Base-by-base conservation (phyloP, 1,140 invertebrate genomes). In the Ctenoplectra terminalis region DNA sequence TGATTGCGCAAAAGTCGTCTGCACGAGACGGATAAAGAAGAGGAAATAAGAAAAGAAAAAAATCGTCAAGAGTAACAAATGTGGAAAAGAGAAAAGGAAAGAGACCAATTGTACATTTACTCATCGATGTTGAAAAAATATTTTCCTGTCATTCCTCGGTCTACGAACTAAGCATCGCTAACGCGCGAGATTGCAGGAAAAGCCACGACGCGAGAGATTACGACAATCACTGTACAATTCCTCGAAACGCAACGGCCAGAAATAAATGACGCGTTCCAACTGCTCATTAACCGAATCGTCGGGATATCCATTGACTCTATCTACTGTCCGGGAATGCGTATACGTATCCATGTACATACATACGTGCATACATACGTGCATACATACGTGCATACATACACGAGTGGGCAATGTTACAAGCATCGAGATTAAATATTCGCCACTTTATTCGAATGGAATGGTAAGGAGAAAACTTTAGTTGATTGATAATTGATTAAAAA, bases 231-330 rank as follows among this genome's bases (percentile, higher is more conserved):
- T 70, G n/a, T n/a, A n/a, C n/a, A n/a, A n/a, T n/a, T n/a, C n/a
- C n/a, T n/a, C n/a, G n/a, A n/a, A n/a, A n/a, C 72, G 72, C 54
- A 63, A 61, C 63, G 79, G 87, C 54, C 85, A 88, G 88, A 89
- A 89, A 89, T 85, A 87, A 89, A 89, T 85, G 87, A 88, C 87
- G 78, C 87, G 78, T 88, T 88, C 84, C 88, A 87, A 89, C 85
- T 89, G 88, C 88, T 87, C 87, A 87, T 87, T 88, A 85, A 85
- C 82, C 58, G 71, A 87, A 76, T 73, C 67, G 77, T 50, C 82
- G 76, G 54, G 52, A 54, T 84, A 76, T 77, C 79, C 71, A 76
- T 77, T 77, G 78, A 75, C 50, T 56, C 81, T 74, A 54, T 61
- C 77, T 75, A 67, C 74, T 76, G 79, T 66, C 80, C 86, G 48